These are phyloP conservation scores for Eueides isabella DNA, from an alignment of 1,140 invertebrate genomes.

Conservation along the genomic window DNA sequence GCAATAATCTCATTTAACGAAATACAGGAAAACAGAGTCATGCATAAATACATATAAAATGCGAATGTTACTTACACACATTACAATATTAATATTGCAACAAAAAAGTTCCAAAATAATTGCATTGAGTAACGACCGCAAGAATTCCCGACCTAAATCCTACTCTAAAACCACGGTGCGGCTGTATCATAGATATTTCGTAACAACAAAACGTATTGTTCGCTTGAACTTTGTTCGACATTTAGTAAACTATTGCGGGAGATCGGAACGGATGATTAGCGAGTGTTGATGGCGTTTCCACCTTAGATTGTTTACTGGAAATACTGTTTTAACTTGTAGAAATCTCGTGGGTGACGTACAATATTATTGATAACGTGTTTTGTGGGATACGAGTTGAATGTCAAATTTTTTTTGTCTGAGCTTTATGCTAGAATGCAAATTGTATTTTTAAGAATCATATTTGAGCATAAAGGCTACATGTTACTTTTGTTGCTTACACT, in stretches of 20 bases:
- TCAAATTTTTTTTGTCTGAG: background rate
- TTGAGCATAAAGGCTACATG: background rate
- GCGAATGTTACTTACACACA: background rate
- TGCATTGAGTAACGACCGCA: slow-evolving; percentile 22
- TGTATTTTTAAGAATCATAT: background rate
- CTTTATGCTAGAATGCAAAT: background rate
- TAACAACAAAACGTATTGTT: slow-evolving; percentile 57
- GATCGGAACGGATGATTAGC: slow-evolving; percentile 56
- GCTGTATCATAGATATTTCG: slow-evolving; percentile 48
- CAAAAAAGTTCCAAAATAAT: background rate
- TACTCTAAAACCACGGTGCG: slow-evolving; percentile 24
- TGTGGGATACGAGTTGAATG: background rate
- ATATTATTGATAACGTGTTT: slow-evolving; percentile 1
- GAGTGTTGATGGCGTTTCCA: slow-evolving; percentile 41
- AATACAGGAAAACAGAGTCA: background rate
- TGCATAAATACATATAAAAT: slow-evolving; percentile 2
- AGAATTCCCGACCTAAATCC: slow-evolving; percentile 30
- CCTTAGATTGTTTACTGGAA: slow-evolving; percentile 40
- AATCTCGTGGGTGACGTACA: slow-evolving; percentile 20
- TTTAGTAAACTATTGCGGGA: slow-evolving; percentile 67
- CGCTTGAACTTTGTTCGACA: slow-evolving; percentile 72
- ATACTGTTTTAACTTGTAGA: slow-evolving; percentile 32
- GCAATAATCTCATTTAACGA: background rate
- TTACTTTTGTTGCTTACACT: no score
- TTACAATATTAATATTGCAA: background rate